phyloP scores from a whole-genome alignment of 2,113 vertebrate genomes.

The Mastomys natalensis region DNA sequence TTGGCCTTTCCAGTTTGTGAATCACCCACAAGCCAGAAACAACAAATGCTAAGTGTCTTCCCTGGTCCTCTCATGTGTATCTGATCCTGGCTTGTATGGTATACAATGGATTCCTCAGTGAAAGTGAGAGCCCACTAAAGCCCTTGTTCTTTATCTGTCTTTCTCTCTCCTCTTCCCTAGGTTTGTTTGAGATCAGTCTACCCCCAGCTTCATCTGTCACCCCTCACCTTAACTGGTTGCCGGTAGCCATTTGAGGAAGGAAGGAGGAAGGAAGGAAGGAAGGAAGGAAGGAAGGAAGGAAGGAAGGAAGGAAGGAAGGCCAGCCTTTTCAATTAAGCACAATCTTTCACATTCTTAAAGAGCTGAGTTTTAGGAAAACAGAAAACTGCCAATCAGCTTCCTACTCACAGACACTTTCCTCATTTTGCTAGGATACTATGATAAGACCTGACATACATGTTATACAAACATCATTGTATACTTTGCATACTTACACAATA shows the following conservation, averaged over 20 bases:
- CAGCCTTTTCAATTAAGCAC: not conserved
- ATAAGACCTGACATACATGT: not conserved
- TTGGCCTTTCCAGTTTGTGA: not conserved
- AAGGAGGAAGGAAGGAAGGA: not conserved
- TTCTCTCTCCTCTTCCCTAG: not conserved
- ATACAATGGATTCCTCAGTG: not conserved
- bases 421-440: conserved; percentile 5
- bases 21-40: not conserved
- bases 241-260: not conserved
- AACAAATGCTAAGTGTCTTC: not conserved
- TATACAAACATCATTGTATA: not conserved
- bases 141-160: not conserved
- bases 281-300: not conserved
- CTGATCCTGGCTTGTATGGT: not conserved
- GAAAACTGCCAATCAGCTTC: conserved; percentile 8
- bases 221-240: not conserved
- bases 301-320: not conserved
- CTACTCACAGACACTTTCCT: not conserved
- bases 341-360: not conserved
- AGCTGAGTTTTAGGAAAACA: not conserved
- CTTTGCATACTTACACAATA: not conserved
- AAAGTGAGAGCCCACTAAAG: not conserved
- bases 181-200: not conserved
- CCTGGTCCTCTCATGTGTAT: not conserved
- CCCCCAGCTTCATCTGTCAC: not conserved